Evolutionary conservation across 2,113 vertebrate genomes (phyloP).

Genomic region (Oreotrochilus melanogaster): DNA sequence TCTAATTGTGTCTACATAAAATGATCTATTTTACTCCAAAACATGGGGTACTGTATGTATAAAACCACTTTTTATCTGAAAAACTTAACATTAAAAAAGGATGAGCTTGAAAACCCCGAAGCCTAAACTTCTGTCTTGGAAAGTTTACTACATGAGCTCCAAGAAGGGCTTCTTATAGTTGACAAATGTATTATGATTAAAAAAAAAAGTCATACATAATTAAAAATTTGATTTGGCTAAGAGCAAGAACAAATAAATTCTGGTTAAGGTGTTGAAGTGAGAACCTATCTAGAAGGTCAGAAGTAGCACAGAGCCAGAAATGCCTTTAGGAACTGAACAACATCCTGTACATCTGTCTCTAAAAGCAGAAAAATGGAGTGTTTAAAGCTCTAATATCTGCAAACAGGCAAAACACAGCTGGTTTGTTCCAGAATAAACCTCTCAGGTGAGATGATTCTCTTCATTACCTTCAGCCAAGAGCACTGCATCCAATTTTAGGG

Average conservation of each 20-base stretch:
- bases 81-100: background rate
- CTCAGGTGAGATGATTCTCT: background rate
- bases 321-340: background rate
- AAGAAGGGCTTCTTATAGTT: background rate
- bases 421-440: background rate
- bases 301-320: background rate
- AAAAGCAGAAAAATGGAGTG: background rate
- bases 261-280: no score
- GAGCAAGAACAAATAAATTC: background rate
- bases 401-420: background rate
- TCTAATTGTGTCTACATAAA: background rate
- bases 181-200: background rate
- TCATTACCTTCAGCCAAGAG: background rate
- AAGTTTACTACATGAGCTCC: background rate
- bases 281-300: background rate
- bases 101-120: background rate
- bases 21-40: background rate
- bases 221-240: background rate
- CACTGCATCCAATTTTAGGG: background rate
- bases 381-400: background rate
- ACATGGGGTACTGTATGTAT: background rate
- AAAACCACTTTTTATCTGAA: background rate
- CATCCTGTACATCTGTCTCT: background rate
- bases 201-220: background rate
- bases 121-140: background rate